Evolutionary conservation across 1,140 invertebrate genomes (phyloP), one percentile per base, ranked within the genome.

Genomic region (Trichonephila clavipes): DNA sequence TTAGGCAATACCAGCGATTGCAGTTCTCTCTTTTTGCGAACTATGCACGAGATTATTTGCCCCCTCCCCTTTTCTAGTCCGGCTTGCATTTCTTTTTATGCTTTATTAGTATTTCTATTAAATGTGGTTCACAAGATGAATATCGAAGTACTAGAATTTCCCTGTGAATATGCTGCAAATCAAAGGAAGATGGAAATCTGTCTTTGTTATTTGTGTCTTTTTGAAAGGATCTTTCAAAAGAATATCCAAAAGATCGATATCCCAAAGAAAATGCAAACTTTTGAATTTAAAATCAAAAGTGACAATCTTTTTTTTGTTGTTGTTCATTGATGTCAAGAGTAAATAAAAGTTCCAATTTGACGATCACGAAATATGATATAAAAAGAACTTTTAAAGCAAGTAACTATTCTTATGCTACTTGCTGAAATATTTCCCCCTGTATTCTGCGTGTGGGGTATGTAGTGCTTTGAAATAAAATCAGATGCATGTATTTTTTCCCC

Each of bases 31-130:
- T 59, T 59, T 83, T 83, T 24, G 51, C 51, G 21, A 58, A 18
- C 51, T 19, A 44, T 77, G 34, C 18, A 12, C 21, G n/a, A 44
- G 51, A 59, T 83, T n/a, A 59, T 83, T 83, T 83, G 82, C 24
- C 51, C 82, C 24, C 51, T n/a, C 44, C 59, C 44, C 81, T 24
- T 83, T 51, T 51, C 51, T 58, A 77, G 28, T 77, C 16, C 34
- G 7, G 4, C 24, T 18, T 77, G 69, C 10, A 7, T 19, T 77
- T 77, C 28, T 77, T 77, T 77, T 24, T 1, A 6, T 19, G 16
- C 69, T 77, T 40, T 77, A 77, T 77, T 77, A 77, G 24, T 77
- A 77, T 77, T 77, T 77, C 28, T 77, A 77, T 40, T 40, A 77
- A 77, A 77, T 77, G 34, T 77, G 72, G 72, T 40, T 40, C 72